Evolutionary conservation across 2,113 vertebrate genomes (phyloP), one percentile per base, ranked within the genome.

Genomic region (Mus pahari): DNA sequence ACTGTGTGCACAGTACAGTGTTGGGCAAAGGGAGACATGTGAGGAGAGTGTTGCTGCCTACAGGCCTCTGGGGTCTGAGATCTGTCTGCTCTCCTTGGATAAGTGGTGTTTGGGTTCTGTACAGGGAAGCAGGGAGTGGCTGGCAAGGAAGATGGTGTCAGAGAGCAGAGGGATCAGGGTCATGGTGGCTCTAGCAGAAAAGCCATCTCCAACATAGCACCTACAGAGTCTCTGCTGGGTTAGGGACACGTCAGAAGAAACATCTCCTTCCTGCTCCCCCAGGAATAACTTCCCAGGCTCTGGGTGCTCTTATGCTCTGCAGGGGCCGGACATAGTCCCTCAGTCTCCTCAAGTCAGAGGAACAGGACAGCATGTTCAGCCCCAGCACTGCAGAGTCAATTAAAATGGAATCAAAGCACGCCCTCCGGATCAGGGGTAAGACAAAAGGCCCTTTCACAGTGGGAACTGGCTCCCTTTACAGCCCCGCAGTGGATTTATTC

Each of bases 321-420:
- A 31, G 19, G n/a, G 3, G 8, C 2, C 31, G 36, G 36, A 22
- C 8, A 45, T 7, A 0, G 31, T 45, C 53, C 20, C 58, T 39
- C 7, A 13, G 6, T 17, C 48, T 68, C 55, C 11, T 8, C 12
- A 16, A 64, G 55, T 53, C 39, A 64, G 66, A 86, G 62, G 83
- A 31, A 45, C 71, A 24, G 58, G 66, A 42, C 48, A 42, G 79
- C 42, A 3, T 36, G 75, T 28, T 71, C 45, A 64, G 58, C 42
- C 86, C 73, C 64, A 81, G 73, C 64, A 1, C 93, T 60, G 84
- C 48, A 39, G 36, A 60, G 94, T 97, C 96, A 97, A 98, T 97
- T 98, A 98, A 97, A 97, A 97, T 92, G 97, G 97, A 97, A 97
- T 97, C 97, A 94, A 82, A 68, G 95, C 68, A 36, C 1, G 94